Base-by-base conservation (phyloP, 2,113 vertebrate species). In the Cavia porcellus region DNA sequence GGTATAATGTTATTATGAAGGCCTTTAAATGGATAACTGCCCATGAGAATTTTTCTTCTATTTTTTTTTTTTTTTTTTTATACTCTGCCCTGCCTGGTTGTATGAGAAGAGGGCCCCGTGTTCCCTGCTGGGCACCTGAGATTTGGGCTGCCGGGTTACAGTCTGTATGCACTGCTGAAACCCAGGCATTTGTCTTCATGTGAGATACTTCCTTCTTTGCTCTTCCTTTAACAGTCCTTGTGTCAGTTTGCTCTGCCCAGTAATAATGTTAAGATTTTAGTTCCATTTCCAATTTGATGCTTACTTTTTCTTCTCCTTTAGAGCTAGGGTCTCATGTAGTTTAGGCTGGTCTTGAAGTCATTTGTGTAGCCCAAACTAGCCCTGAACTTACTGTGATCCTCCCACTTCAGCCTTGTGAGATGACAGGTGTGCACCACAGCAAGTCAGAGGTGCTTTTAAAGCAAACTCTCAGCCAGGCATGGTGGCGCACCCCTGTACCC, bases 91-190 rank as follows among this genome's bases (percentile, higher is more conserved):
- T 50, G n/a, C 32, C 80, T 12, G 5, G 3, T 13, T 11, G 0
- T 25, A 22, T 90, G 52, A 66, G 81, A 50, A 45, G 25, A 24
- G 17, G 12, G 24, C 28, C 19, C n/a, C 38, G 28, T 7, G 0
- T 24, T 38, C 38, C 11, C 89, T 19, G 17, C 20, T 1, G 32
- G 24, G 80, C 35, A 4, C 62, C 5, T 47, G 14, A 32, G 59
- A 6, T 47, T 25, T 32, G 22, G 62, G 28, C 30, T 3, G 4
- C 57, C 42, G 5, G 0, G 0, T 24, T 2, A 14, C 0, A 30
- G 12, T 77, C 45, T 24, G 7, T 22, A 47, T 74, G 61, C 9
- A 15, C 30, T 47, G 52, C 15, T 6, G 1, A 25, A 38, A 35
- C 30, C 38, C 8, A n/a, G 42, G 38, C 30, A 50, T 45, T 5